A percentile compares a stretch with the other conserved stretches of the same genome.
Conservation (phyloP, 2,113 vertebrate species). For the Zosterops hypoxanthus region DNA sequence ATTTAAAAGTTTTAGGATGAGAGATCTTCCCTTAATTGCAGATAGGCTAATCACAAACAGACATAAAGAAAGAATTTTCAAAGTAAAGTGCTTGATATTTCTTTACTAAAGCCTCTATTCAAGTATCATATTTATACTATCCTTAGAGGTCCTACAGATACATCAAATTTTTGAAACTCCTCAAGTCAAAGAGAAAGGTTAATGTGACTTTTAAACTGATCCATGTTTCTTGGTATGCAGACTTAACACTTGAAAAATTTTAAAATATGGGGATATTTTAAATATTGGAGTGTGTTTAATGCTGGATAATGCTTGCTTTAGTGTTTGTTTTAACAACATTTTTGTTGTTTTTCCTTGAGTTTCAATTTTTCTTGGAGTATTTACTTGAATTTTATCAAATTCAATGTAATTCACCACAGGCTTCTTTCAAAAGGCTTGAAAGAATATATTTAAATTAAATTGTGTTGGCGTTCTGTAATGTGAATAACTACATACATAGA, state of each 20-base stretch:
- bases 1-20: not conserved
- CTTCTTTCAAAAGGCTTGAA: not conserved
- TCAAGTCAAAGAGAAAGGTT: not conserved
- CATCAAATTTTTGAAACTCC: not conserved
- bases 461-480: not conserved
- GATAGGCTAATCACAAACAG: not conserved
- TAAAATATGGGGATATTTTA: not conserved
- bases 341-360: not conserved
- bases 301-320: not conserved
- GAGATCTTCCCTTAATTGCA: not conserved
- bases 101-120: not conserved
- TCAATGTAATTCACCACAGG: not conserved
- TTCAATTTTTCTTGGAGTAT: not conserved
- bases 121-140: not conserved
- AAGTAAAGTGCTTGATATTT: not conserved
- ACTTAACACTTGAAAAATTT: not conserved
- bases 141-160: not conserved
- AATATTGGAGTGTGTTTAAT: not conserved
- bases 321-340: not conserved
- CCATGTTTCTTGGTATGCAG: not conserved
- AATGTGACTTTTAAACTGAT: not conserved
- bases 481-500: not conserved
- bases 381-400: not conserved
- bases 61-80: not conserved
- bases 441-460: not conserved